These are phyloP conservation scores for Poecile montanus DNA, from an alignment of 2,797 vertebrate genomes.

Conservation along the genomic window DNA sequence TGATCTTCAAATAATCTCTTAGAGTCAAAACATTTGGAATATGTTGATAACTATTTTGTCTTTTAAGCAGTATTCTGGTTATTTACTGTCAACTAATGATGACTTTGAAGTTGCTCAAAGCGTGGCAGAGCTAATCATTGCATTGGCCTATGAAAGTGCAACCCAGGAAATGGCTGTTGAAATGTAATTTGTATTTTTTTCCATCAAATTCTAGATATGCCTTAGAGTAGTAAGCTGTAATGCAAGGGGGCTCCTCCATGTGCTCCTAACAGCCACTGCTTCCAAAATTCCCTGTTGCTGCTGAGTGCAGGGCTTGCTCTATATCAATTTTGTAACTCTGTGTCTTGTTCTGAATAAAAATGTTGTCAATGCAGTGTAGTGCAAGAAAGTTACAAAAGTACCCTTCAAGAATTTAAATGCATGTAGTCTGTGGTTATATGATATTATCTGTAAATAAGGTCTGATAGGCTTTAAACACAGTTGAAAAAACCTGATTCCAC, in stretches of 20 bases:
- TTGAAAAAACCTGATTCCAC: neutral
- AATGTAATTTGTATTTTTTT: neutral
- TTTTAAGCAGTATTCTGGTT: constrained; percentile 1
- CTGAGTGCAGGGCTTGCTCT: no score
- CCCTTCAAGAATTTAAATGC: neutral
- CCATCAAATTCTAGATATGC: neutral
- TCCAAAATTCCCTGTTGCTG: neutral
- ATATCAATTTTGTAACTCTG: no score
- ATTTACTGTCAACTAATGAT: neutral
- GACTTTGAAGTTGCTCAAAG: neutral
- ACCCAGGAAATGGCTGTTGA: neutral
- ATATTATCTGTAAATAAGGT: neutral
- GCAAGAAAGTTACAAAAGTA: neutral
- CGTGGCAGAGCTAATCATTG: neutral
- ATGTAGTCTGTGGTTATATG: no score
- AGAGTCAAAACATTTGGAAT: neutral
- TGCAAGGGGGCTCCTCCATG: neutral
- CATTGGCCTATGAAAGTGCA: neutral
- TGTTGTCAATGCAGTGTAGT: neutral
- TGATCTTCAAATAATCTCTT: neutral
- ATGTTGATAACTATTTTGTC: neutral
- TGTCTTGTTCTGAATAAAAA: neutral
- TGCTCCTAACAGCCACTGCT: neutral
- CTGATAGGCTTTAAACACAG: neutral
- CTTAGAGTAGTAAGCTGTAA: neutral